Conservation (phyloP, 2,797 vertebrate species). For the Sebastes vulpes region DNA sequence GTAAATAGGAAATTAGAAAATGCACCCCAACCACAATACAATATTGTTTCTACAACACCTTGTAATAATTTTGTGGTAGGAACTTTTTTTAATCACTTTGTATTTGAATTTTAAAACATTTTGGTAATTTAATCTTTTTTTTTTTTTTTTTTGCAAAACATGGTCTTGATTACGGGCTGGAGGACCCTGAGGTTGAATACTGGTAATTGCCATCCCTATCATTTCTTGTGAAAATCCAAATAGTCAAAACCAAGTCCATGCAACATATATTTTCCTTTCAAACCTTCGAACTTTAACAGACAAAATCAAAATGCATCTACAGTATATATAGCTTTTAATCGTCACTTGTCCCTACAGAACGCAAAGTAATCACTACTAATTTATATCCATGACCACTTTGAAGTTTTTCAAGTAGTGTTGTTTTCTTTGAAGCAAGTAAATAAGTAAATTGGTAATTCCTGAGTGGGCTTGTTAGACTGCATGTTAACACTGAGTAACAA, state of each 20-base stretch:
- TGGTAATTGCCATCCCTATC: not conserved
- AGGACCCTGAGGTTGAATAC: not conserved
- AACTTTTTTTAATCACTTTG: not conserved
- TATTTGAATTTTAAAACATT: not conserved
- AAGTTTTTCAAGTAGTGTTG: constrained; percentile 20
- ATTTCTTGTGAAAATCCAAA: not conserved
- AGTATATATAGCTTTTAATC: not conserved
- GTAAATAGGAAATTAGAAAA: not conserved
- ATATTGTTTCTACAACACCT: not conserved
- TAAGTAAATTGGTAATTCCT: constrained; percentile 22
- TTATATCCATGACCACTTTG: constrained; percentile 17
- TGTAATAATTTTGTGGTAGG: not conserved
- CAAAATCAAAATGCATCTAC: not conserved
- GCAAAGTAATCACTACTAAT: constrained; percentile 14
- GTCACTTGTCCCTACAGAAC: not conserved
- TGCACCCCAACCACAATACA: not conserved
- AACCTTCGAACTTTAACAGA: not conserved
- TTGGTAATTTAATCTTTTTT: not conserved
- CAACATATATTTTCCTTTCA: not conserved
- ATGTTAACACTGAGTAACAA: constrained; percentile 8
- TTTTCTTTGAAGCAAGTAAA: constrained; percentile 27
- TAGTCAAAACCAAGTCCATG: not conserved
- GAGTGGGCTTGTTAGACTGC: constrained; percentile 14
- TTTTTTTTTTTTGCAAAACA: not conserved
- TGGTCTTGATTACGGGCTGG: not conserved